These are phyloP conservation scores for Aphodius granarius DNA, from an alignment of 2,888 invertebrate species.

Conservation along the genomic window DNA sequence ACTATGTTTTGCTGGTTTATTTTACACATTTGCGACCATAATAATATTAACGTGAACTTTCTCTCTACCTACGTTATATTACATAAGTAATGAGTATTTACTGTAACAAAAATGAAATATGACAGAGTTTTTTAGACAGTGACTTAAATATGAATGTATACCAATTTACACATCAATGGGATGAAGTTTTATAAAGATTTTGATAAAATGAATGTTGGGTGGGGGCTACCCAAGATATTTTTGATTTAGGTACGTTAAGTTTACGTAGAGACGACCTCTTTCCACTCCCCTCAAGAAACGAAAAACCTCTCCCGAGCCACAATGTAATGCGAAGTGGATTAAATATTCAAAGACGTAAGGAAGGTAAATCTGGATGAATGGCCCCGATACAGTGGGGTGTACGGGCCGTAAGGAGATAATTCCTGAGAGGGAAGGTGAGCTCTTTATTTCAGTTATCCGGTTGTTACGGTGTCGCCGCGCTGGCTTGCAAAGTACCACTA, in stretches of 20 bases:
- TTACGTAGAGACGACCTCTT: no score
- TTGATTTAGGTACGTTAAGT: background rate
- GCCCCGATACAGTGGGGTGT: constrained; percentile 37
- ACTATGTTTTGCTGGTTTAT: background rate
- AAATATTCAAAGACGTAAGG: background rate
- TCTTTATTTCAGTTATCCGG: constrained; percentile 51
- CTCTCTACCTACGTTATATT: background rate
- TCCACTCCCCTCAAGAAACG: no score
- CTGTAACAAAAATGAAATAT: no score
- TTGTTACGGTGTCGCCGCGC: constrained; percentile 48
- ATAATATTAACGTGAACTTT: background rate
- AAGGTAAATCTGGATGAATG: constrained; percentile 37
- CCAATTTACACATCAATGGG: no score
- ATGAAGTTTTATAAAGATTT: no score
- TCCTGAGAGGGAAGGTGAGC: constrained; percentile 48
- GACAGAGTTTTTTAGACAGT: no score
- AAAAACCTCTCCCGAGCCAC: background rate
- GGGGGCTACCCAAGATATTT: no score
- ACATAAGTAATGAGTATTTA: no score
- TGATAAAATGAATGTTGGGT: no score
- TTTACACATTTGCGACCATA: background rate
- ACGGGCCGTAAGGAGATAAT: constrained; percentile 42
- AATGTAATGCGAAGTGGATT: background rate
- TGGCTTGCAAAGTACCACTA: constrained; percentile 48
- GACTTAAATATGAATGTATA: no score